Evolutionary conservation across 2,113 vertebrate species (phyloP).

Genomic region (Alligator sinensis): DNA sequence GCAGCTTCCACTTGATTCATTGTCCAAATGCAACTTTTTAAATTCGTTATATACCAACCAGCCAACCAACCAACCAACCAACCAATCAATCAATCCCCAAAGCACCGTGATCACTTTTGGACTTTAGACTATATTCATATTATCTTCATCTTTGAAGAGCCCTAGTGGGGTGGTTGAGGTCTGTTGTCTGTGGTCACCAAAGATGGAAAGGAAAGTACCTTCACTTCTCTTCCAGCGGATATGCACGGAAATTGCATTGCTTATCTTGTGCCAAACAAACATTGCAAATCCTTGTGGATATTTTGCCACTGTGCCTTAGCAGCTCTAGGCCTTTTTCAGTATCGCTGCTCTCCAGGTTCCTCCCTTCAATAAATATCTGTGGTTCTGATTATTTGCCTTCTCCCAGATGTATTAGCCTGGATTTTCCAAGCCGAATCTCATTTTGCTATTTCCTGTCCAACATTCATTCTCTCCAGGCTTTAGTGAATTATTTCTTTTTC

Average conservation of each 20-base stretch:
- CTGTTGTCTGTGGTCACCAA: background rate
- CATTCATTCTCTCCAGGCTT: slow-evolving; percentile 18
- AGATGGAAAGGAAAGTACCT: background rate
- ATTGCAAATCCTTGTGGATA: background rate
- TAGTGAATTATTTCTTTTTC: slow-evolving; percentile 48
- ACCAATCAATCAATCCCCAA: background rate
- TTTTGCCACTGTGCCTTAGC: background rate
- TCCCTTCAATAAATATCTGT: slow-evolving; percentile 50
- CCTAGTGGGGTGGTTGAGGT: background rate
- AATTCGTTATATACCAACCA: background rate
- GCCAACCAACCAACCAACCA: too few species aligned
- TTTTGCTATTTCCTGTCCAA: slow-evolving; percentile 60
- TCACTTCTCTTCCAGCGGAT: background rate
- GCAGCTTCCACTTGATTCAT: background rate
- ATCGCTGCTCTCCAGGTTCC: background rate
- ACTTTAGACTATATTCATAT: background rate
- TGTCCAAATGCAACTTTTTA: background rate
- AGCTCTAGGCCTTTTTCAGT: background rate
- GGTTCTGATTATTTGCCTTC: slow-evolving; percentile 52
- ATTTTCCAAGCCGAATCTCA: slow-evolving; percentile 23
- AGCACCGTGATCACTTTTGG: background rate
- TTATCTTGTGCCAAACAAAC: background rate
- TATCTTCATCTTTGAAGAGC: background rate
- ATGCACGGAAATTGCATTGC: background rate
- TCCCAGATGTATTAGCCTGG: slow-evolving; percentile 59